These are phyloP conservation scores for Alauda arvensis DNA, from an alignment of 2,797 vertebrate genomes.

Conservation along the genomic window DNA sequence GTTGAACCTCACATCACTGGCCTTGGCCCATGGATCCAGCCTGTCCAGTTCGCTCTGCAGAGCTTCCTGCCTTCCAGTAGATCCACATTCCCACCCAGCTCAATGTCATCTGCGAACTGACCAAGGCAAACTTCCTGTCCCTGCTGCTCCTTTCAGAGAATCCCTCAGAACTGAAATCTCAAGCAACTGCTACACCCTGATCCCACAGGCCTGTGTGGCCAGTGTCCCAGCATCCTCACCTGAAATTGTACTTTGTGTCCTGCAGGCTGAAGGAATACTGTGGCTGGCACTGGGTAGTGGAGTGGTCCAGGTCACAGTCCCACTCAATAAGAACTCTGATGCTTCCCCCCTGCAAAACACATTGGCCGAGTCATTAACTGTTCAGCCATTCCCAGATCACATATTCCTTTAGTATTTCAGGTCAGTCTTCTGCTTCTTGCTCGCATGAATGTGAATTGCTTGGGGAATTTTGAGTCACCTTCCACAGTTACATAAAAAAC, in stretches of 20 bases:
- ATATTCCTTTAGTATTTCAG: neutral
- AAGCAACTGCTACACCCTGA: fast-evolving
- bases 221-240: constrained; percentile 63
- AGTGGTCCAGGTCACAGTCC: constrained; percentile 86
- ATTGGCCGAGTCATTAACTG: neutral
- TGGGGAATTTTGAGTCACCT: neutral
- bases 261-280: constrained; percentile 85
- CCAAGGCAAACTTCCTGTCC: neutral
- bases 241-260: constrained; percentile 88
- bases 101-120: neutral
- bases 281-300: constrained; percentile 76
- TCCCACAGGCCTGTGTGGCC: neutral
- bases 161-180: neutral
- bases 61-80: neutral
- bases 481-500: neutral
- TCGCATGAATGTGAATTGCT: too few species aligned
- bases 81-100: neutral
- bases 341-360: constrained; percentile 80
- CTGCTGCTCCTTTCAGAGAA: neutral
- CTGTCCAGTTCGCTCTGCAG: neutral
- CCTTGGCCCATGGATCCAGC: neutral
- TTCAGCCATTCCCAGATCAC: neutral
- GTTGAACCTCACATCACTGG: neutral
- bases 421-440: neutral
- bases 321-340: constrained; percentile 83